These are phyloP conservation scores for Enteromius argenteus DNA, from an alignment of 2,797 vertebrate genomes.

Conservation along the genomic window DNA sequence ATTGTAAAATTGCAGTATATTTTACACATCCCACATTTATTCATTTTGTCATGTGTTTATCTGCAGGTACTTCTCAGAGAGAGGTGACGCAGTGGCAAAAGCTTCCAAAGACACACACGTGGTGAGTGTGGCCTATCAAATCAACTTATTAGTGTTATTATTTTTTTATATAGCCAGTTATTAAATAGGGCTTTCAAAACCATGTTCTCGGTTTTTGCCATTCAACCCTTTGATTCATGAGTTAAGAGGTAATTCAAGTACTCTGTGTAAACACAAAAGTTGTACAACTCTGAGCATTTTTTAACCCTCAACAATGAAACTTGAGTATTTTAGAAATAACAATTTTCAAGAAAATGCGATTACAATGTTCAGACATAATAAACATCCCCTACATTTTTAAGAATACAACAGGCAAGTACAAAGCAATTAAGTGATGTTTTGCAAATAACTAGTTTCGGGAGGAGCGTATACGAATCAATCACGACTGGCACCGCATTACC, in stretches of 20 bases:
- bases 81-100: constrained; percentile 91
- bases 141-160: not conserved
- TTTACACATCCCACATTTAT: not conserved
- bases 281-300: not conserved
- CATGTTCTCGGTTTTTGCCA: not conserved
- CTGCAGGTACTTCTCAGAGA: constrained; percentile 86
- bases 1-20: not conserved
- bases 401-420: not conserved
- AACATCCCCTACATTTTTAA: not conserved
- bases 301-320: not conserved
- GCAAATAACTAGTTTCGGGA: too few relatives aligned
- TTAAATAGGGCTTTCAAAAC: not conserved
- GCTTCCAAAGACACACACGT: constrained; percentile 92
- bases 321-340: not conserved
- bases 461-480: too few relatives aligned
- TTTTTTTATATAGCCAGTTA: not conserved
- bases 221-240: not conserved
- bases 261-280: not conserved
- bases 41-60: constrained; percentile 7
- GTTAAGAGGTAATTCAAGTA: not conserved
- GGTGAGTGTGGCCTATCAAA: constrained; percentile 71
- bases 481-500: too few relatives aligned
- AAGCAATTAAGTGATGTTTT: too few relatives aligned
- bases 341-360: not conserved
- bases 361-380: not conserved